Conservation (phyloP, 2,797 vertebrate species). For the Cirrhinus molitorella region DNA sequence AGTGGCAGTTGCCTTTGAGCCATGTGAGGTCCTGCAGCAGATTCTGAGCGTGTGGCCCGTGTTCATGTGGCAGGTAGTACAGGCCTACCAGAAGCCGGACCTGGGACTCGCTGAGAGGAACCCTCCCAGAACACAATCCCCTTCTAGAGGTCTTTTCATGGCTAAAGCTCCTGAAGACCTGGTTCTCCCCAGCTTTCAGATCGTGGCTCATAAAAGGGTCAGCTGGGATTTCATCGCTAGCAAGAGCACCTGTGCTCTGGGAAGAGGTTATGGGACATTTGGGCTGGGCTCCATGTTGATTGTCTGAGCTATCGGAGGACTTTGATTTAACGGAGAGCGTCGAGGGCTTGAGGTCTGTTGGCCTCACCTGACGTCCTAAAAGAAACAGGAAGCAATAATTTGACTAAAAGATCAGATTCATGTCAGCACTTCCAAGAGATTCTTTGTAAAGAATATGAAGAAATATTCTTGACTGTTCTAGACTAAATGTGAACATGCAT, state of each 20-base stretch:
- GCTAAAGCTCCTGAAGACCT: conserved; percentile 46
- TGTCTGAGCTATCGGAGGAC: conserved; percentile 69
- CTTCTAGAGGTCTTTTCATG: conserved; percentile 68
- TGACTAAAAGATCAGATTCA: not conserved
- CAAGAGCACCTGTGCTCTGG: conserved; percentile 42
- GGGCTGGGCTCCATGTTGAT: conserved; percentile 65
- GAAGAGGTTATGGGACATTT: conserved; percentile 73
- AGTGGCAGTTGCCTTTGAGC: conserved; percentile 82
- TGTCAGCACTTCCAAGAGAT: not conserved
- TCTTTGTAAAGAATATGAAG: not conserved
- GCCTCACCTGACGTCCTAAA: conserved; percentile 75
- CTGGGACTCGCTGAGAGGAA: conserved; percentile 77
- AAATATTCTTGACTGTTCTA: no score
- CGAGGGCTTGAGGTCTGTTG: conserved; percentile 70
- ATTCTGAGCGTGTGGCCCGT: conserved; percentile 78
- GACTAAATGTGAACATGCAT: no score
- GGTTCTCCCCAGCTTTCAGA: conserved; percentile 61
- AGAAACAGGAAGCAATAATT: not conserved
- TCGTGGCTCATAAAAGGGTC: conserved; percentile 31
- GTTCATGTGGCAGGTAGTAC: conserved; percentile 87
- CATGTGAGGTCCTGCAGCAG: conserved; percentile 86
- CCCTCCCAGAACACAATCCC: conserved; percentile 69
- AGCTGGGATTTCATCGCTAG: conserved; percentile 40
- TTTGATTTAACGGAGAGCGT: conserved; percentile 66
- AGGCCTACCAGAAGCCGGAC: conserved; percentile 84